Conservation (phyloP, 2,113 vertebrate species). For the Cynocephalus volans region DNA sequence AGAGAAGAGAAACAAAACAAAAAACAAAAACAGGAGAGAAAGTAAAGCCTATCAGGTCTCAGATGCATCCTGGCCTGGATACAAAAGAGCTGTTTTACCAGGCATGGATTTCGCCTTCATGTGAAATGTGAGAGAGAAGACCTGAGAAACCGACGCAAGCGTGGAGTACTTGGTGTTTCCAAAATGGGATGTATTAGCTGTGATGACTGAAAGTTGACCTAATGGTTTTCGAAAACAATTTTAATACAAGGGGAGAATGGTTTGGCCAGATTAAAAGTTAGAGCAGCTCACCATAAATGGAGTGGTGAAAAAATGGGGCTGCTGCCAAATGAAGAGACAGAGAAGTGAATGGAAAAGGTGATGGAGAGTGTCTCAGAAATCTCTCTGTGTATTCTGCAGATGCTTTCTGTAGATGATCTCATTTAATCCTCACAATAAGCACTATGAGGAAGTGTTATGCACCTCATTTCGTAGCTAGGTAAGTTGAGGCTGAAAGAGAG, state of each 20-base stretch:
- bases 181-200: not conserved
- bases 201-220: not conserved
- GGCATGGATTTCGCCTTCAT: not conserved
- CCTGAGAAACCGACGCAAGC: not conserved
- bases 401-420: not conserved
- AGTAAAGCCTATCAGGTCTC: slow-evolving; percentile 62
- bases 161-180: not conserved
- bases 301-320: not conserved
- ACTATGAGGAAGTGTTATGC: not conserved
- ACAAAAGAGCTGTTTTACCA: not conserved
- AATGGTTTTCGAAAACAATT: not conserved
- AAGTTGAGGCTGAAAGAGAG: slow-evolving; percentile 16
- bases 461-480: not conserved
- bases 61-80: slow-evolving; percentile 23
- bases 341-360: not conserved
- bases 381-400: fast-evolving
- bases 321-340: not conserved
- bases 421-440: not conserved
- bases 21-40: slow-evolving; percentile 23
- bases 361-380: not conserved
- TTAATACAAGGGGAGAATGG: not conserved
- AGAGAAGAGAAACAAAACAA: slow-evolving; percentile 68
- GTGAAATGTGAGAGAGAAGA: not conserved
- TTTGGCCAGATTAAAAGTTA: slow-evolving; percentile 19
- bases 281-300: not conserved